Base-by-base conservation (phyloP, 1,140 invertebrate species). In the Pseudomyrmex gracilis region DNA sequence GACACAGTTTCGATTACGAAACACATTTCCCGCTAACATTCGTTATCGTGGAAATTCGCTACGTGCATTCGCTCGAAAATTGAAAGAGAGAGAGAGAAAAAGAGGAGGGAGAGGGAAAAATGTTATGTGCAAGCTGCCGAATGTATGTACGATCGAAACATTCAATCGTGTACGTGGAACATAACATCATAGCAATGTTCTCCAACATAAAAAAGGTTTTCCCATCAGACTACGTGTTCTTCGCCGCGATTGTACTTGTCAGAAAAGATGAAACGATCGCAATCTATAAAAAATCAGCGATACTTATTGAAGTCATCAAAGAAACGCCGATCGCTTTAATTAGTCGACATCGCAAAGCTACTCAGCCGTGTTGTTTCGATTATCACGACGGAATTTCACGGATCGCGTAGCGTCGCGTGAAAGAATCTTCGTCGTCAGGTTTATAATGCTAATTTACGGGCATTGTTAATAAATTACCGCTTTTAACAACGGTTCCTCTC, bases 361-460 rank as follows among this genome's bases (percentile, higher is more conserved):
- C 47, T 77, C 7, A 57, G 45, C 22, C 17, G 24, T 70, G 43
- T 68, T 58, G 66, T 51, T 10, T 66, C 34, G 4, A 34, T 5
- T 70, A 86, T 80, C 71, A 7, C n/a, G 47, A 43, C 7, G 17
- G 49, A 57, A 85, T 85, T 47, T 8, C 45, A 13, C 13, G 13
- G 13, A 51, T 51, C 49, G 3, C 7, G 13, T 9, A 10, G 43
- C 12, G n/a, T 67, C 15, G n/a, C 24, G 20, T 24, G 15, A 73
- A 73, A 60, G 57, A 61, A 82, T 61, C 9, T 12, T 86, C 51
- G 47, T 10, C 9, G 12, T 43, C 1, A 5, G 7, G 2, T 53
- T 77, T 53, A 78, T 73, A 80, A 78, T 84, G 24, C 15, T 47
- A 49, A 66, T 70, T 43, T 20, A 49, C 2, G 67, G 1, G 49